These are phyloP conservation scores for Gadopsis bispinosus DNA, from an alignment of 2,797 vertebrate genomes.

Conservation along the genomic window DNA sequence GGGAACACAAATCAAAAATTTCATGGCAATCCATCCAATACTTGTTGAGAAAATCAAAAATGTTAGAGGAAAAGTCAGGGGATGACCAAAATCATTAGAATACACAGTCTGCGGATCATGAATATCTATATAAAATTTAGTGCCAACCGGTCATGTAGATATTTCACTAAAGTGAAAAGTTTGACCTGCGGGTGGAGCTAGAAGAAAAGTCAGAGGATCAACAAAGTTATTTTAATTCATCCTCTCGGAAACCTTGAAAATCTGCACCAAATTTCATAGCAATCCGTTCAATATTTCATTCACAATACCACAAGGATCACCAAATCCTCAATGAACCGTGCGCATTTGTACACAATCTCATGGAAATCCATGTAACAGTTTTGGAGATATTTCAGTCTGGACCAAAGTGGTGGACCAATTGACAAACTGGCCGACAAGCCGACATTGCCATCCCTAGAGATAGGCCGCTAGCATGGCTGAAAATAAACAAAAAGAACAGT, in stretches of 20 bases:
- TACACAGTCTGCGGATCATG: background rate
- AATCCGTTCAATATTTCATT: conserved; percentile 1
- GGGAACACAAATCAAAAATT: background rate
- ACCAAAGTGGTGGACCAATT: background rate
- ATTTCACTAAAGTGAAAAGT: background rate
- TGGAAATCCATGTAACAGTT: conserved; percentile 13
- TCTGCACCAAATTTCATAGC: background rate
- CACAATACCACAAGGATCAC: background rate
- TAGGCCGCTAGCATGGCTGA: background rate
- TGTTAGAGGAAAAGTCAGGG: no score
- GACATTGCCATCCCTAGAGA: background rate
- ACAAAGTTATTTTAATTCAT: background rate
- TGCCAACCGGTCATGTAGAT: background rate
- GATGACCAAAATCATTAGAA: no score
- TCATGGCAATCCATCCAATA: no score
- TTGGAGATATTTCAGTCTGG: conserved; percentile 23
- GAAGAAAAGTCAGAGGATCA: background rate
- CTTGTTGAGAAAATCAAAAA: no score
- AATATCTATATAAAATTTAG: background rate
- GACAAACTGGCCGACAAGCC: background rate
- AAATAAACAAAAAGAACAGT: conserved; percentile 24
- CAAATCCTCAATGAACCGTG: background rate
- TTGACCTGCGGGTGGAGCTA: background rate
- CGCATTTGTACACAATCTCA: background rate
- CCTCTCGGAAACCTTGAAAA: conserved; percentile 2